Evolutionary conservation across 2,888 invertebrate genomes (phyloP).

Genomic region (Caenorhabditis imperialis): DNA sequence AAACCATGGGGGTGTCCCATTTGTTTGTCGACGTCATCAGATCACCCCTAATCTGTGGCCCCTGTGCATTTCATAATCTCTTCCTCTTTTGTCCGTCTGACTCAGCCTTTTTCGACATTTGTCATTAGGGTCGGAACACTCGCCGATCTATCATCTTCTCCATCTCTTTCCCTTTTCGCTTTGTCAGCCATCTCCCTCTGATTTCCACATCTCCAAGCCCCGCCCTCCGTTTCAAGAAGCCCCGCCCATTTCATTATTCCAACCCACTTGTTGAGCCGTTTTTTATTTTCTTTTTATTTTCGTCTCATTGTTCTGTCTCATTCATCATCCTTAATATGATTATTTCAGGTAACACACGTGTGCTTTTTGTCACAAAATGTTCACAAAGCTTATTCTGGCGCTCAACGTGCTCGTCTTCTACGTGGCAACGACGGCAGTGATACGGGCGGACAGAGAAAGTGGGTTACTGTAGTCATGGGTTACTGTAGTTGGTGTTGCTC

Average conservation of each 20-base stretch:
- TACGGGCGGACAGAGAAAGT: constrained; percentile 36
- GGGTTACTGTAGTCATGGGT: neutral
- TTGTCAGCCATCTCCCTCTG: neutral
- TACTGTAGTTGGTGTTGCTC: no score
- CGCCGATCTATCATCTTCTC: neutral
- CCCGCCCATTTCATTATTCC: constrained; percentile 25
- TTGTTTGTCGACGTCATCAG: no score
- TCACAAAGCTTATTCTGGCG: constrained; percentile 28
- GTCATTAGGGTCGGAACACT: neutral
- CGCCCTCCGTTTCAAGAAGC: neutral
- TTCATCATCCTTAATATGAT: neutral
- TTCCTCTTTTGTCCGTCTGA: neutral
- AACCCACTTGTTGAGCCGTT: constrained; percentile 6
- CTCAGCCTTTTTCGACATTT: neutral
- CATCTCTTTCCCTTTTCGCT: constrained; percentile 1
- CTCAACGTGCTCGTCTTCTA: constrained; percentile 23
- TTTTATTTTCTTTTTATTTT: constrained; percentile 10
- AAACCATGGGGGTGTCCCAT: no score
- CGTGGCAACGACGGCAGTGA: constrained; percentile 21
- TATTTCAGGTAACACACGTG: constrained; percentile 37
- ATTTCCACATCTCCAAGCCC: constrained; percentile 5
- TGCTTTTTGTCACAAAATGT: constrained; percentile 24
- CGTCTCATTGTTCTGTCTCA: neutral
- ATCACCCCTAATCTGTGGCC: no score
- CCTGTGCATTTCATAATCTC: neutral